Base-by-base conservation (phyloP, 2,113 vertebrate genomes). In the Nothocercus nigrocapillus region DNA sequence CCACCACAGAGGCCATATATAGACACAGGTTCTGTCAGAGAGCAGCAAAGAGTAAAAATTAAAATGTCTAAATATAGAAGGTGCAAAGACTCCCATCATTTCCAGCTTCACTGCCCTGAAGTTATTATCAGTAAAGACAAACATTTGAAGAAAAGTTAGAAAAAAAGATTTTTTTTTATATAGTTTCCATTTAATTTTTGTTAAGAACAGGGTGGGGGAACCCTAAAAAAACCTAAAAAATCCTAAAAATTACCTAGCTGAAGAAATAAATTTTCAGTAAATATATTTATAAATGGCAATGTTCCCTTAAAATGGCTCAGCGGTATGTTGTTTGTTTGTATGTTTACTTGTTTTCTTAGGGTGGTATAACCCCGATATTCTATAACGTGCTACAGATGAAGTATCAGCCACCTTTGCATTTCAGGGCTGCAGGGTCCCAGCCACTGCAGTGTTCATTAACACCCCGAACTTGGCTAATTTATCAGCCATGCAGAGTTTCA, bases 391-490 rank as follows among this genome's bases (percentile, higher is more conserved):
- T 83, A 28, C 22, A 36, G 64, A 58, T 49, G 24, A 30, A 54
- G 18, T 66, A 86, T 40, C 45, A 47, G 1, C 34, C n/a, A 45
- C 20, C 61, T 70, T 53, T 32, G 70, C 32, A 45, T 20, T 7
- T 56, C 61, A 24, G 47, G 81, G 56, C 70, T 62, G 16, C 5
- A 2, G 44, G 30, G n/a, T 86, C 69, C 44, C 62, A 84, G 66
- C 28, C 4, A 1, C 62, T 30, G 42, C 47, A 73, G 34, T 67
- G 32, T 28, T 86, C 74, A 86, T 93, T 89, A 87, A 32, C 63
- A 93, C 14, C 82, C 28, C 75, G 74, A 49, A 95, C 69, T 47
- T 89, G 81, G 88, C 73, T 72, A 67, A 96, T 83, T 93, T 63
- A 82, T 86, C 67, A 94, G 74, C 45, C 73, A 69, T 1, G 0